Evolutionary conservation across 92 coral and sea anemone genomes (phyloP).

Genomic region (Phenganax subtilis): DNA sequence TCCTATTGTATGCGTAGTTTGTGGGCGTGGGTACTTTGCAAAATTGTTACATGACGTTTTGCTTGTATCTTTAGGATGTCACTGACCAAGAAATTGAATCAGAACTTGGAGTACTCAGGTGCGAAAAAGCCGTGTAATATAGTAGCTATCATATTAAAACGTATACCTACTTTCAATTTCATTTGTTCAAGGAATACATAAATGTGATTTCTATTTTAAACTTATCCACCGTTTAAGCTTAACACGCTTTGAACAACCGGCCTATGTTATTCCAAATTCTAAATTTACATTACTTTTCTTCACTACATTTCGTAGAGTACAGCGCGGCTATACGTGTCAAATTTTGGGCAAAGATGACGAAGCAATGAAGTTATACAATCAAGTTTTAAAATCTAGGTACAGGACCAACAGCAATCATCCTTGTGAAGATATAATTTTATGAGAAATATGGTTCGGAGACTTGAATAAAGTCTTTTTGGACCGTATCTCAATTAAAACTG

Average conservation of each 20-base stretch:
- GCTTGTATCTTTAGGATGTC: constrained; percentile 53
- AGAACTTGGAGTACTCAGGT: constrained; percentile 93
- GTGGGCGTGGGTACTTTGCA: background rate
- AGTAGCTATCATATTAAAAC: too few species aligned
- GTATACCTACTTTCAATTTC: too few species aligned
- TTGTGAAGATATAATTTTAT: too few species aligned
- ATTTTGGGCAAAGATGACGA: constrained; percentile 78
- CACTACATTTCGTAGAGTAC: constrained; percentile 48
- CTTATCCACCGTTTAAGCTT: too few species aligned
- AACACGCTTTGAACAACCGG: too few species aligned
- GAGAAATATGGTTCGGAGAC: background rate
- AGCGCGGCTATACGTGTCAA: constrained; percentile 79
- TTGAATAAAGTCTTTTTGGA: background rate
- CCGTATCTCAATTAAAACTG: too few species aligned
- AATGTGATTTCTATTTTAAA: too few species aligned
- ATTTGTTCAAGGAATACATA: too few species aligned
- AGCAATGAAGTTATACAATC: constrained; percentile 88
- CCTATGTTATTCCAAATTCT: background rate
- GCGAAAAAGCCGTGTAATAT: background rate
- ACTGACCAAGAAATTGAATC: constrained; percentile 88
- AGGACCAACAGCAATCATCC: background rate
- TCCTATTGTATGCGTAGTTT: too few species aligned
- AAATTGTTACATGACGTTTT: too few species aligned
- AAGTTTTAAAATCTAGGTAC: constrained; percentile 90
- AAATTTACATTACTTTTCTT: background rate